Conservation (phyloP, 2,113 vertebrate species). For the Microcebus jonahi region DNA sequence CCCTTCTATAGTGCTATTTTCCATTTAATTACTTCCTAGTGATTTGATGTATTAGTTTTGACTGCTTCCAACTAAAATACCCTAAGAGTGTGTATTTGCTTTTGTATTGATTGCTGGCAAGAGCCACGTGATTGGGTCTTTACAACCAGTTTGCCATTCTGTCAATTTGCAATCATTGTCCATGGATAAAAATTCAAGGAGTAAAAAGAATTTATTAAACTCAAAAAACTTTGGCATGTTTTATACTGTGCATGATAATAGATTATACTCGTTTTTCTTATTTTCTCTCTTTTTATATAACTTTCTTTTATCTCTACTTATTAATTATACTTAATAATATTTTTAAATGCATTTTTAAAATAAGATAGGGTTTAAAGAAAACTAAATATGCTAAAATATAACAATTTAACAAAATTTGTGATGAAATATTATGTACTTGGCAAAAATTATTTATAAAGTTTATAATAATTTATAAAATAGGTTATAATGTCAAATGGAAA, state of each 20-base stretch:
- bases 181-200: not conserved
- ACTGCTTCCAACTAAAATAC: not conserved
- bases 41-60: not conserved
- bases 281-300: not conserved
- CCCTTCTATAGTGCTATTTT: not conserved
- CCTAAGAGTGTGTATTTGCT: not conserved
- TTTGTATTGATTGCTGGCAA: not conserved
- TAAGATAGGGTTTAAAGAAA: not conserved
- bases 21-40: not conserved
- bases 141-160: not conserved
- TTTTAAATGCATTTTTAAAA: not conserved
- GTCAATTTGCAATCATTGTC: not conserved
- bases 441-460: not conserved
- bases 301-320: not conserved
- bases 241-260: not conserved
- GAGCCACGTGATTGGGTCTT: not conserved
- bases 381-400: not conserved
- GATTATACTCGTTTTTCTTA: not conserved
- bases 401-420: not conserved
- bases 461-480: not conserved
- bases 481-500: not conserved
- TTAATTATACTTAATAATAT: not conserved
- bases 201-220: not conserved
- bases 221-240: not conserved
- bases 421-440: not conserved